A percentile compares a stretch with the other conserved stretches of the same genome.
These are phyloP conservation scores for Euplagia quadripunctaria DNA, from an alignment of 2,888 invertebrate genomes.

Conservation along the genomic window DNA sequence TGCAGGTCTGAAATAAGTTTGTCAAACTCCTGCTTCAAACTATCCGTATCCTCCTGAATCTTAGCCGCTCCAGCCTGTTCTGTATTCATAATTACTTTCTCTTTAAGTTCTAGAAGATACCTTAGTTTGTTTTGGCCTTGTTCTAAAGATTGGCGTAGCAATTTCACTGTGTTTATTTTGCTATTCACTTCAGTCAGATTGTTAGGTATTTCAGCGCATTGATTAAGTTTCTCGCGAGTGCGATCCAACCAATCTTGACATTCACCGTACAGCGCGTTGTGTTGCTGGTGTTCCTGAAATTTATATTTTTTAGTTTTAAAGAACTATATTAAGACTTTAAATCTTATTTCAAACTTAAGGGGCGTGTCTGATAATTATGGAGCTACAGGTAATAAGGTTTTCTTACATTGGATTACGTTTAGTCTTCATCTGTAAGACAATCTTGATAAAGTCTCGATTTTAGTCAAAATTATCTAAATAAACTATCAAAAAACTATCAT, in stretches of 20 bases:
- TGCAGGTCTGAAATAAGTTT: constrained; percentile 94
- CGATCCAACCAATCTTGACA: constrained; percentile 97
- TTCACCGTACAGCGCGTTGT: constrained; percentile 96
- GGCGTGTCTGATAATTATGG: too few relatives aligned
- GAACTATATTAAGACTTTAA: neutral
- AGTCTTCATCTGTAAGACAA: too few relatives aligned
- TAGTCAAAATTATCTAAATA: too few relatives aligned
- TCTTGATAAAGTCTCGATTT: too few relatives aligned
- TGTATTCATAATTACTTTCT: constrained; percentile 97
- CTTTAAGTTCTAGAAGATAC: constrained; percentile 94
- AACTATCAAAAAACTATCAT: too few relatives aligned
- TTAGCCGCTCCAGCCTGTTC: constrained; percentile 95
- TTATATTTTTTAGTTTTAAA: neutral
- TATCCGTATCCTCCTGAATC: constrained; percentile 97
- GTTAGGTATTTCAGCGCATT: constrained; percentile 93
- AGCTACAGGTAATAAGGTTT: too few relatives aligned
- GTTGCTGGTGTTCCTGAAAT: constrained; percentile 95
- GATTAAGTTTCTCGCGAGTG: constrained; percentile 94
- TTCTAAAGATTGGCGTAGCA: constrained; percentile 95
- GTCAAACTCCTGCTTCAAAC: constrained; percentile 95
- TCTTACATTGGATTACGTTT: too few relatives aligned
- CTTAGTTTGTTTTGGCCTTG: constrained; percentile 92
- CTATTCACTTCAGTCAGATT: constrained; percentile 94
- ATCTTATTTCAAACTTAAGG: neutral
- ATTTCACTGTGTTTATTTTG: constrained; percentile 94